Evolutionary conservation across 2,888 invertebrate species (phyloP), one percentile per base, ranked within the genome.

Genomic region (Xestia ashworthii): DNA sequence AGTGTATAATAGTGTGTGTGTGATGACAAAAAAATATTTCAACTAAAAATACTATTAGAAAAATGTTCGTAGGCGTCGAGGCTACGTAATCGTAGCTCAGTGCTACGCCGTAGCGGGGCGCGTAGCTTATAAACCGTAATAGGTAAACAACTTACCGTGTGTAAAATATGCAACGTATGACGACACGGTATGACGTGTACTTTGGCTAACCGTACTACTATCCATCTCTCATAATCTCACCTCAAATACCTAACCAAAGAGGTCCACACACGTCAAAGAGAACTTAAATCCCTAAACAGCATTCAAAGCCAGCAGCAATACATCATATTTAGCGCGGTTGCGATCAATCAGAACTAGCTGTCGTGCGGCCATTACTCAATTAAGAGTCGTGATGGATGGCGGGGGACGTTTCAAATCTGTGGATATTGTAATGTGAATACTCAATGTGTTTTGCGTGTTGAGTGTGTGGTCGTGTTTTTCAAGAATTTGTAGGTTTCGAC

Each of bases 331-430:
- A 88, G 88, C 84, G 92, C 89, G 90, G 91, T 88, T 84, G 76
- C 91, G 93, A 94, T 95, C 94, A 93, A 93, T 93, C 93, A 93
- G 89, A 53, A 76, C 83, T 78, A 41, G 87, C 84, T 89, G 93
- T 91, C 93, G 84, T 82, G 87, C 74, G 88, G 89, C 94, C 94
- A 94, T 95, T 95, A 95, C 94, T 94, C 94, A 93, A 94, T 95
- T 94, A 94, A 91, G 89, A 88, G 77, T 5, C 25, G 12, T 88
- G 87, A 88, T 88, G 79, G 87, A 88, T 94, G 90, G 81, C 16
- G 19, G 50, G 71, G 87, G 87, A 86, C 89, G 75, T 64, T 74
- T 78, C 78, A 66, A 81, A 78, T 82, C 74, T 85, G 81, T 86
- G 76, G 75, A 74, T 79, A 82, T 82, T 88, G 84, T 82, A 74